Evolutionary conservation across 2,888 invertebrate species (phyloP).

Genomic region (Lycocerus yunnanus): DNA sequence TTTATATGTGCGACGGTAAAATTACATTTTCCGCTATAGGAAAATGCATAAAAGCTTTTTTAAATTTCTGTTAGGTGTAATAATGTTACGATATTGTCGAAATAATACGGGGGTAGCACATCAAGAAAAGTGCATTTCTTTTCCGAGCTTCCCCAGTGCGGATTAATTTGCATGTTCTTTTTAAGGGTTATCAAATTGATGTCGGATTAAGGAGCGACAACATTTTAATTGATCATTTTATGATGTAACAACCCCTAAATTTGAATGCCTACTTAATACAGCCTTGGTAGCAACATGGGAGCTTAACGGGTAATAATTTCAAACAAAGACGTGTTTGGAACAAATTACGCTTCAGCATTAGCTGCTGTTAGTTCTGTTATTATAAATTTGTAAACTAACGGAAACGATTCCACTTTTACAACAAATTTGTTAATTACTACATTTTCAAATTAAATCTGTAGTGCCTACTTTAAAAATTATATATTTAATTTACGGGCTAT

Average conservation of each 20-base stretch:
- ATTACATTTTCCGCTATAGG: not conserved
- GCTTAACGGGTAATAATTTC: slow-evolving; percentile 2
- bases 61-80: not conserved
- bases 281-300: not conserved
- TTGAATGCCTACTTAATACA: not conserved
- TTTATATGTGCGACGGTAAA: not conserved
- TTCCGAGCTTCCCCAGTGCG: not conserved
- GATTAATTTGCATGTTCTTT: not conserved
- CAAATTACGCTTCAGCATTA: not conserved
- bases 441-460: not conserved
- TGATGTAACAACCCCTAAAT: not conserved
- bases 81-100: not conserved
- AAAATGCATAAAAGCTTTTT: slow-evolving; percentile 2
- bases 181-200: not conserved
- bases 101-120: not conserved
- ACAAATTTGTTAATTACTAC: not conserved
- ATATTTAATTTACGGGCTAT: not conserved
- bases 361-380: not conserved
- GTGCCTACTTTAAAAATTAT: not conserved
- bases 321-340: not conserved
- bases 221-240: not conserved
- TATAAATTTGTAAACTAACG: not conserved
- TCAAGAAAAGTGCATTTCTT: not conserved
- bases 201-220: not conserved
- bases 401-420: not conserved